A percentile compares a stretch with the other conserved stretches of the same genome.
These are phyloP conservation scores for Aurelia aurita complex sp. Pacific DNA, from an alignment of 30 jellyfish, hydroid and myxozoan genomes.

Conservation along the genomic window DNA sequence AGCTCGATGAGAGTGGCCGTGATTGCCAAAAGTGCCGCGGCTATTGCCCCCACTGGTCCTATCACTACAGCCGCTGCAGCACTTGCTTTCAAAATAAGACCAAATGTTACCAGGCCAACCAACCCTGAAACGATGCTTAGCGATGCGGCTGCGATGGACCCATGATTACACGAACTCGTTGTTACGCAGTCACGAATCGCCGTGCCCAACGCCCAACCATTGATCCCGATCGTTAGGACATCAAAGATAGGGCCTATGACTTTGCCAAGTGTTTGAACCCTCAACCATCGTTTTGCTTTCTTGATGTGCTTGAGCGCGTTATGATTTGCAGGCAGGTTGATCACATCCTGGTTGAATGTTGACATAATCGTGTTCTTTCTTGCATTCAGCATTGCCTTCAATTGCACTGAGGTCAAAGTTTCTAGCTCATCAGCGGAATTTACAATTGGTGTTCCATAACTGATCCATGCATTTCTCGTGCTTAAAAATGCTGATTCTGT, in stretches of 20 bases:
- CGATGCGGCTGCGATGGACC: constrained; percentile 15
- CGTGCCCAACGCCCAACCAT: constrained; percentile 9
- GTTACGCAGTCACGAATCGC: constrained; percentile 19
- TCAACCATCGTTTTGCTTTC: constrained; percentile 23
- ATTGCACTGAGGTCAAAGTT: not conserved
- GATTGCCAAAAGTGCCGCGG: constrained; percentile 7
- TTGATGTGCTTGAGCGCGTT: constrained; percentile 13
- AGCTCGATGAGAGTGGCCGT: constrained; percentile 33
- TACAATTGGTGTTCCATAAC: constrained; percentile 7
- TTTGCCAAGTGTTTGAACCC: constrained; percentile 12
- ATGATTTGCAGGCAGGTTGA: not conserved
- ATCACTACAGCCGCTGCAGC: constrained; percentile 21
- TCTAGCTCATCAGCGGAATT: not conserved
- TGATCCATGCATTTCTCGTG: constrained; percentile 16
- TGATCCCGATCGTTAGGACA: constrained; percentile 11
- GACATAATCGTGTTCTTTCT: not conserved
- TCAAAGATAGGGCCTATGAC: constrained; percentile 34
- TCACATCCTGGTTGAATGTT: not conserved
- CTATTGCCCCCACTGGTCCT: constrained; percentile 38
- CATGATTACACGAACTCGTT: not conserved
- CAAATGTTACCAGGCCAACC: constrained; percentile 22
- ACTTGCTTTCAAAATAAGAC: not conserved
- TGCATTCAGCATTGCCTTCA: not conserved
- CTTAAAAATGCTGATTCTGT: constrained; percentile 7
- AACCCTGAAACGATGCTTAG: constrained; percentile 19